Evolutionary conservation across 2,888 invertebrate genomes (phyloP).

Genomic region (Rhabditoides inermis): DNA sequence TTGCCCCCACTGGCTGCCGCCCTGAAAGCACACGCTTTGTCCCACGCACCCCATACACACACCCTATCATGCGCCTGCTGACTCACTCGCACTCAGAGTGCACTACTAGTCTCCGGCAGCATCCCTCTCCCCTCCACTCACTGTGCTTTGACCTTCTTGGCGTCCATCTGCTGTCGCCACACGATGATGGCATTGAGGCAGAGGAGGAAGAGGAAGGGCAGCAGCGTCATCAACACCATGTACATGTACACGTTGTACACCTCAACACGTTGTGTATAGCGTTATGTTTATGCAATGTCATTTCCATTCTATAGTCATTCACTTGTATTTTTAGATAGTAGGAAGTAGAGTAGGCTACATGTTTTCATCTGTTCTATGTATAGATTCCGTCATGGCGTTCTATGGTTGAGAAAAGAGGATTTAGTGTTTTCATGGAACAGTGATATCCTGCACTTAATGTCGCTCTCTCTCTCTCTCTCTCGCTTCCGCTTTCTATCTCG

Average conservation of each 20-base stretch:
- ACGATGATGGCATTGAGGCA: slow-evolving; percentile 51
- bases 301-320: background rate
- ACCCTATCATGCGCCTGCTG: background rate
- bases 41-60: background rate
- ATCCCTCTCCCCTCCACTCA: slow-evolving; percentile 1
- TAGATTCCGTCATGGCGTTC: no score
- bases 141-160: slow-evolving; percentile 6
- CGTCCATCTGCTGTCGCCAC: slow-evolving; percentile 23
- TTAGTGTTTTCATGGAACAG: no score
- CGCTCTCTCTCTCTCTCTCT: no score
- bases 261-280: background rate
- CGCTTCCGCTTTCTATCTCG: no score
- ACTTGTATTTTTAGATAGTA: no score
- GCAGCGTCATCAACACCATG: slow-evolving; percentile 51
- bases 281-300: background rate
- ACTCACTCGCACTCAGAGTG: no score
- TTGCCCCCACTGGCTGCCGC: background rate
- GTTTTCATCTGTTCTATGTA: no score
- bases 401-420: no score
- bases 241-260: slow-evolving; percentile 51
- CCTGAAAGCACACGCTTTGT: no score
- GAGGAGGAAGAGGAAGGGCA: slow-evolving; percentile 50
- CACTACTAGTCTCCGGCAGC: no score
- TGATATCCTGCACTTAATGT: no score
- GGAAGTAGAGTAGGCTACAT: no score